Percentiles rank a stretch among this genome's conserved stretches.
Conservation (phyloP, 2,888 invertebrate species). For the Hecatera dysodea region DNA sequence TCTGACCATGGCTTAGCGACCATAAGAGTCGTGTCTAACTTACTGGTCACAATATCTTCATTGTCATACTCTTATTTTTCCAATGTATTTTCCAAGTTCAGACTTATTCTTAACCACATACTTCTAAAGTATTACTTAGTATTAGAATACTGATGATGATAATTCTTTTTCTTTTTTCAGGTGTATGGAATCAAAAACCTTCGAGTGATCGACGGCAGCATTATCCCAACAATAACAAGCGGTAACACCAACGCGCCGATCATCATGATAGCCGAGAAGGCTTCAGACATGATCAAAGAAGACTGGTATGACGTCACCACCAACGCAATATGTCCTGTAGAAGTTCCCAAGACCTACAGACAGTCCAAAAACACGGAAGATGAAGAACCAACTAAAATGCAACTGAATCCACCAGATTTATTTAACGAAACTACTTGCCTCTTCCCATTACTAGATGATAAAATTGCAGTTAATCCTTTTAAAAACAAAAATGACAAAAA, state of each 20-base stretch:
- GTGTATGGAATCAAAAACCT: slow-evolving; percentile 93
- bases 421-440: slow-evolving; percentile 81
- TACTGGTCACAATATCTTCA: neutral
- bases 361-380: slow-evolving; percentile 65
- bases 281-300: slow-evolving; percentile 95
- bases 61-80: neutral
- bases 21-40: neutral
- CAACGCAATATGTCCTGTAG: slow-evolving; percentile 67
- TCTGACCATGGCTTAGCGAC: neutral
- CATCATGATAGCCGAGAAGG: slow-evolving; percentile 96
- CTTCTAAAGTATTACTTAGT: neutral
- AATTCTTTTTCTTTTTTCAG: slow-evolving; percentile 63
- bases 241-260: slow-evolving; percentile 96
- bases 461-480: slow-evolving; percentile 5
- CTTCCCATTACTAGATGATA: slow-evolving; percentile 73
- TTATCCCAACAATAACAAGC: slow-evolving; percentile 95
- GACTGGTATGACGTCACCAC: slow-evolving; percentile 88
- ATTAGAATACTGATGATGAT: no score
- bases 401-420: slow-evolving; percentile 68
- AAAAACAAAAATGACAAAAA: neutral
- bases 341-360: slow-evolving; percentile 46
- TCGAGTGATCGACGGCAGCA: slow-evolving; percentile 95
- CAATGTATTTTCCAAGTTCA: neutral
- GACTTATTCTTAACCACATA: no score
- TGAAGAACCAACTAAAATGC: slow-evolving; percentile 62